A percentile compares a stretch with the other conserved stretches of the same genome.
These are phyloP conservation scores for Amphipoea oculea DNA, from an alignment of 2,888 invertebrate species.

Conservation along the genomic window DNA sequence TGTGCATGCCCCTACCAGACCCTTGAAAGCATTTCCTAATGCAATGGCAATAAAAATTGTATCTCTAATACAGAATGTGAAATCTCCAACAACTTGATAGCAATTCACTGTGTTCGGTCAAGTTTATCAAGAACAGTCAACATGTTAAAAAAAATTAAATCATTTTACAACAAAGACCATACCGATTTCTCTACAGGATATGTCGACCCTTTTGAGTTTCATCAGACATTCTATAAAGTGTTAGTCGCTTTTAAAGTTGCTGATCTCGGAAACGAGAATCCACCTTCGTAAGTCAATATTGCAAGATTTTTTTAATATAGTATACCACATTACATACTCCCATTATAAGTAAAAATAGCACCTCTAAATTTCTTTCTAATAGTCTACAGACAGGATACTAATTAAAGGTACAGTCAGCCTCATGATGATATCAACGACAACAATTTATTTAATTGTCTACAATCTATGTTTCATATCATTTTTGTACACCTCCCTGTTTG, in stretches of 20 bases:
- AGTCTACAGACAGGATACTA: not conserved
- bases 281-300: constrained; percentile 40
- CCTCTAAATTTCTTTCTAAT: not conserved
- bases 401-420: not conserved
- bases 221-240: constrained; percentile 73
- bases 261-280: constrained; percentile 66
- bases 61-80: constrained; percentile 18
- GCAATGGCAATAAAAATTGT: constrained; percentile 26
- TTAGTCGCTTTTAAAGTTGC: constrained; percentile 74
- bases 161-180: constrained; percentile 74
- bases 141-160: constrained; percentile 70
- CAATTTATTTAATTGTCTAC: not conserved
- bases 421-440: not conserved
- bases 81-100: constrained; percentile 8
- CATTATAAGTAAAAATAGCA: not conserved
- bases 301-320: not conserved
- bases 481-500: not conserved
- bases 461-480: not conserved
- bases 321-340: not conserved
- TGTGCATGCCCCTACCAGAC: no score
- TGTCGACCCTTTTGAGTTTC: constrained; percentile 77
- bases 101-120: not conserved
- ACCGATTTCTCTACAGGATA: constrained; percentile 71
- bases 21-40: not conserved
- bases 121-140: constrained; percentile 2